Percentiles rank a stretch among this genome's conserved stretches.
Evolutionary conservation across 2,888 invertebrate genomes (phyloP).

Genomic region (Nebria salina): DNA sequence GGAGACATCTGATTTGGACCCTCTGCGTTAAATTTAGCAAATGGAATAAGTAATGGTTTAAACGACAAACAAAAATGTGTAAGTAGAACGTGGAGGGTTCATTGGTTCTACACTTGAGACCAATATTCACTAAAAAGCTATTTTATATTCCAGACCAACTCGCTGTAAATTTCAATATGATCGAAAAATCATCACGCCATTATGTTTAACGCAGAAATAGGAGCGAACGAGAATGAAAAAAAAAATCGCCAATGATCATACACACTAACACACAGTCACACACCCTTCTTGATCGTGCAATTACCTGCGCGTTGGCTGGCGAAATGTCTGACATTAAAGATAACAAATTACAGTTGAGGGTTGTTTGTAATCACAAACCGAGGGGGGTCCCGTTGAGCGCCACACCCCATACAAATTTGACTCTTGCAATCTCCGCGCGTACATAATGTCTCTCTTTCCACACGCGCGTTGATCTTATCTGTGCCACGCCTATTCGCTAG

Average conservation of each 20-base stretch:
- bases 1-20: too few relatives aligned
- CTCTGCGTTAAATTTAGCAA: too few relatives aligned
- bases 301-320: conserved; percentile 27
- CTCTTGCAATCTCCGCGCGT: conserved; percentile 46
- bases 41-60: too few relatives aligned
- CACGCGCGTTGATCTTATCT: conserved; percentile 51
- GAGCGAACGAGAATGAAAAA: neutral
- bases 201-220: neutral
- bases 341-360: conserved; percentile 33
- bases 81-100: neutral
- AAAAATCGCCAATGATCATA: conserved; percentile 26
- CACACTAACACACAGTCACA: conserved; percentile 15
- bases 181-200: conserved; percentile 14
- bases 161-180: conserved; percentile 33
- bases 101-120: neutral
- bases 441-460: conserved; percentile 55
- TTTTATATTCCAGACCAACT: neutral
- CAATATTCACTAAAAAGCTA: neutral
- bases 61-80: too few relatives aligned
- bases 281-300: conserved; percentile 33
- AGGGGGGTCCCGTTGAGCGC: neutral
- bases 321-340: conserved; percentile 36
- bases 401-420: conserved; percentile 39
- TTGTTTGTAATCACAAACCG: conserved; percentile 11
- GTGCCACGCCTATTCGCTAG: conserved; percentile 38